Conservation (phyloP, 2,888 invertebrate genomes). For the Toxonevra muliebris region DNA sequence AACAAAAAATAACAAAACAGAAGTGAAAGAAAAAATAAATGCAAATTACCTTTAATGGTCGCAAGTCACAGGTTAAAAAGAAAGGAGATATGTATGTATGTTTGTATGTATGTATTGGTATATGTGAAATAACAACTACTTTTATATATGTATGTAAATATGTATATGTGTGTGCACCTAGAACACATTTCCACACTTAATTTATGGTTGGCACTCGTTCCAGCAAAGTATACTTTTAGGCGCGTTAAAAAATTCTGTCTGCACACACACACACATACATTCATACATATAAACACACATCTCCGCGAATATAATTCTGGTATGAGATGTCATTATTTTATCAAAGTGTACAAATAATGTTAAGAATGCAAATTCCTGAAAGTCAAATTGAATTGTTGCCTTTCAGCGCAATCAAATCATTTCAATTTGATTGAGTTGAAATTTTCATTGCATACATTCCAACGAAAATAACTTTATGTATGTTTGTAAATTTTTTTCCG, state of each 20-base stretch:
- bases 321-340: background rate
- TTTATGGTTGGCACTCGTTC: background rate
- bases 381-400: conserved; percentile 17
- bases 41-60: conserved; percentile 47
- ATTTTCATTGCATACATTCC: conserved; percentile 12
- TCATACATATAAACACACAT: too few relatives aligned
- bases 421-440: conserved; percentile 15
- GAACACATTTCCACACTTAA: background rate
- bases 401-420: background rate
- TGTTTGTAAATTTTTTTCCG: too few relatives aligned
- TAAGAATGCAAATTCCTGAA: background rate
- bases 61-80: conserved; percentile 33
- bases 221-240: too few relatives aligned
- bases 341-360: background rate
- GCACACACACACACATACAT: too few relatives aligned
- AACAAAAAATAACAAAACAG: background rate
- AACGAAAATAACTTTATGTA: background rate
- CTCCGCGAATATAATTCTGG: too few relatives aligned
- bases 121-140: background rate
- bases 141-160: background rate
- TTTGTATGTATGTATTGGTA: background rate
- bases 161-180: background rate
- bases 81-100: background rate
- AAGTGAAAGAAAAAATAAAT: conserved; percentile 34
- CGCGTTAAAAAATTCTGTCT: too few relatives aligned